Base-by-base conservation (phyloP, 2,888 invertebrate genomes). In the Lithophane semibrunnea region DNA sequence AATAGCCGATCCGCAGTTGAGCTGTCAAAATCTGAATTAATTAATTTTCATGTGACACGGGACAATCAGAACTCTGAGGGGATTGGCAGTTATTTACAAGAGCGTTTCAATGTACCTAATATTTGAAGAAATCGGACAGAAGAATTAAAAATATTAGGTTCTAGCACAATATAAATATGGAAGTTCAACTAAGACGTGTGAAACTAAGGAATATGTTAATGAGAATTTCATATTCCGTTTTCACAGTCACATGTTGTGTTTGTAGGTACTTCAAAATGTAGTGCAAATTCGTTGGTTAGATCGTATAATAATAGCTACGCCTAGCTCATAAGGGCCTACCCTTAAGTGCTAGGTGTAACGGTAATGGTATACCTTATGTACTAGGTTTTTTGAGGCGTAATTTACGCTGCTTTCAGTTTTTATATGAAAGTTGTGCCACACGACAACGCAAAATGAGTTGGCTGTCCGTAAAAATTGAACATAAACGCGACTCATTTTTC, bases 1-100 rank as follows among this genome's bases (percentile, higher is more conserved):
- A 82, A 63, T 63, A 60, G 56, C 58, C 7, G 61, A 21, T 49
- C 10, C 12, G 44, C 10, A 18, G 37, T 63, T 52, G 24, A 47
- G 29, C 70, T 82, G 70, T 84, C 84, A 84, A 74, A 84, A 80
- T 74, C 47, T 54, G 24, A 74, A 82, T 84, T 79, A 79, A 82
- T 82, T 67, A 70, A 65, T 64, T 65, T 66, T 61, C 21, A 4
- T 63, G 18, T 54, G 13, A n/a, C 24, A 63, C 13, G 12, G 10
- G 67, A 37, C 21, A 47, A 54, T 54, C 16, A n/a, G n/a, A n/a
- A 54, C 29, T 76, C 24, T n/a, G 13, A 9, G 9, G 13, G 13
- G 2, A 42, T 49, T 61, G 65, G 18, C 12, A 65, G 1, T 70
- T 56, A 29, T 29, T 61, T 42, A 12, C 2, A 52, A 64, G 5